Evolutionary conservation across 1,140 invertebrate species (phyloP), one percentile per base, ranked within the genome.

Genomic region (Trigoniulus corallinus): DNA sequence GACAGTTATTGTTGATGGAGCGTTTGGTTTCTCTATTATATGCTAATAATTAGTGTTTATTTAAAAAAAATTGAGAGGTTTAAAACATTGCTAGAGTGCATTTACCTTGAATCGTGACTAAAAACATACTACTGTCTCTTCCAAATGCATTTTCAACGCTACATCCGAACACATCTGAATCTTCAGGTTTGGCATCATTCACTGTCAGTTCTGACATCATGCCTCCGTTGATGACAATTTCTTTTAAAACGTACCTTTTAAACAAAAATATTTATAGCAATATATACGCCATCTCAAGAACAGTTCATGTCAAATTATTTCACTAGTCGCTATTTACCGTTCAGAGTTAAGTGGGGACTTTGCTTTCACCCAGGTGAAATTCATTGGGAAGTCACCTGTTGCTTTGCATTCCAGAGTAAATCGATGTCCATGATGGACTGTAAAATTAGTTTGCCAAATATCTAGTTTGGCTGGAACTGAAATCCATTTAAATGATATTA

Each of bases 81-180:
- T n/a, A n/a, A n/a, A n/a, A n/a, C n/a, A n/a, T n/a, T n/a, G n/a
- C n/a, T n/a, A n/a, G 4, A 18, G 4, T 24, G 4, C 42, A 7
- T 44, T 21, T 44, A 44, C 42, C 4, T 44, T 21, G 24, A 20
- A 44, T 20, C 4, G 42, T 44, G 42, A 44, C 18, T 24, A 44
- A 4, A 18, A 7, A 44, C 7, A 20, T 7, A 20, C 18, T 44
- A 12, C 21, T 12, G 21, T 44, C 42, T 21, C 12, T 24, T 44
- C 42, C 42, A 44, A 7, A 44, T 44, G 21, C 7, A 24, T 44
- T 44, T 24, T 44, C 42, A 44, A 24, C 42, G 18, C 15, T 81
- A 61, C 93, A 97, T 25, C 88, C 92, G 63, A 94, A 96, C 2
- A 94, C 70, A 13, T 88, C 88, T 1, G 89, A 91, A 64, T 97